Percentiles rank a stretch among this genome's conserved stretches.
Evolutionary conservation across 2,888 invertebrate genomes (phyloP).

Genomic region (Melinaea marsaeus): DNA sequence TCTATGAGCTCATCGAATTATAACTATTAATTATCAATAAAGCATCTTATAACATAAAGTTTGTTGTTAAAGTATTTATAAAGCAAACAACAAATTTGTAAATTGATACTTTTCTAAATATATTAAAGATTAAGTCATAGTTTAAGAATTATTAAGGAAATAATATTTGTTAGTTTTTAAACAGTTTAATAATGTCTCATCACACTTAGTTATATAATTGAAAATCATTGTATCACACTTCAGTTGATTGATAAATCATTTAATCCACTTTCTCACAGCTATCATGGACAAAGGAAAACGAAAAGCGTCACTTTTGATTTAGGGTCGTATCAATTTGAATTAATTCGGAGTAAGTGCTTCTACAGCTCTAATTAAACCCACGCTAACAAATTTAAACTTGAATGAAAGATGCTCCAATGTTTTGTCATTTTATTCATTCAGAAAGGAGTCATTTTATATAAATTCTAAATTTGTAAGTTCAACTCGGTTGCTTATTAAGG

Average conservation of each 20-base stretch:
- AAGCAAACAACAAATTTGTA: too few species aligned
- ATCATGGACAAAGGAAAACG: constrained; percentile 24
- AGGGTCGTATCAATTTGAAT: constrained; percentile 57
- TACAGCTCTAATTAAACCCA: constrained; percentile 63
- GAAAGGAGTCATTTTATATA: too few species aligned
- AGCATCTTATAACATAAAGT: too few species aligned
- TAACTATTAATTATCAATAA: too few species aligned
- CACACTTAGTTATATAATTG: background rate
- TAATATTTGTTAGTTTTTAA: too few species aligned
- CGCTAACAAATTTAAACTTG: constrained; percentile 70
- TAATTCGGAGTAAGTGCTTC: constrained; percentile 56
- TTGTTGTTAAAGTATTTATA: too few species aligned
- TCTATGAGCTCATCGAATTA: constrained; percentile 12
- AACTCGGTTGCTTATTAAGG: constrained; percentile 53
- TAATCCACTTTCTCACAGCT: constrained; percentile 12
- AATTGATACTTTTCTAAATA: too few species aligned
- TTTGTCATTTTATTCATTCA: too few species aligned
- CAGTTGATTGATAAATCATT: background rate
- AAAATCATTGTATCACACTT: background rate
- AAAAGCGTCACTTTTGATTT: constrained; percentile 39
- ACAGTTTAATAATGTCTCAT: too few species aligned
- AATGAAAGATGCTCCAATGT: constrained; percentile 70
- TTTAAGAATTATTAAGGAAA: too few species aligned
- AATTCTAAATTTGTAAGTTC: constrained; percentile 63
- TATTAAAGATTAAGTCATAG: too few species aligned